Conservation (phyloP, 2,797 vertebrate species). For the Apodemus agrarius region DNA sequence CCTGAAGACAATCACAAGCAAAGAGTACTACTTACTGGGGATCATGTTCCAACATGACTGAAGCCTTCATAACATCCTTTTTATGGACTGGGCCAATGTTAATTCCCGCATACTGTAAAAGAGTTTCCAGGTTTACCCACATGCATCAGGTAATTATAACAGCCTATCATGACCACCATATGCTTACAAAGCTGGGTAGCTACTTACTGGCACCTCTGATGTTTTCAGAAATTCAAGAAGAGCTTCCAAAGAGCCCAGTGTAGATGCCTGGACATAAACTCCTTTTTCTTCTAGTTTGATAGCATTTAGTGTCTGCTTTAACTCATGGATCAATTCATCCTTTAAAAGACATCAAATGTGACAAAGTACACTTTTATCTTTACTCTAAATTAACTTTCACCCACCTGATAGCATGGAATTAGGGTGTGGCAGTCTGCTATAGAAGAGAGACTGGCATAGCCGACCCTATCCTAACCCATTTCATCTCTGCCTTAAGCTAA, state of each 20-base stretch:
- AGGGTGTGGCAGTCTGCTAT: not conserved
- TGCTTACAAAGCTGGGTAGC: not conserved
- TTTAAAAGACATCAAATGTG: conserved; percentile 76
- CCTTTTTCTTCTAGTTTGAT: conserved; percentile 99
- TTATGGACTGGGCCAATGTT: conserved; percentile 99
- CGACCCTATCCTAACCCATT: not conserved
- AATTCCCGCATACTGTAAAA: conserved; percentile 95
- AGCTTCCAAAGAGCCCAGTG: conserved; percentile 97
- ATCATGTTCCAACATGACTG: conserved; percentile 98
- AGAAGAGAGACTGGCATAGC: not conserved
- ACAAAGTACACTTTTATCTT: not conserved
- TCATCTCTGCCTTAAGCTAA: not conserved
- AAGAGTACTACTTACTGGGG: conserved; percentile 91
- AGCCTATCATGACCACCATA: not conserved
- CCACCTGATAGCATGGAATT: not conserved
- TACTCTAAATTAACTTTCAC: not conserved
- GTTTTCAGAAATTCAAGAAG: conserved; percentile 97
- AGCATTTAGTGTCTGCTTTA: conserved; percentile 96
- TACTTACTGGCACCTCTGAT: conserved; percentile 97
- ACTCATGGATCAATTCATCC: conserved; percentile 96
- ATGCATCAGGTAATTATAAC: not conserved
- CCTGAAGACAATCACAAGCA: not conserved
- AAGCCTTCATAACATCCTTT: conserved; percentile 98
- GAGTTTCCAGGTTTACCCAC: not conserved
- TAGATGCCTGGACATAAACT: conserved; percentile 98